Evolutionary conservation across 2,797 vertebrate genomes (phyloP).

Genomic region (Arremon brunneinucha): DNA sequence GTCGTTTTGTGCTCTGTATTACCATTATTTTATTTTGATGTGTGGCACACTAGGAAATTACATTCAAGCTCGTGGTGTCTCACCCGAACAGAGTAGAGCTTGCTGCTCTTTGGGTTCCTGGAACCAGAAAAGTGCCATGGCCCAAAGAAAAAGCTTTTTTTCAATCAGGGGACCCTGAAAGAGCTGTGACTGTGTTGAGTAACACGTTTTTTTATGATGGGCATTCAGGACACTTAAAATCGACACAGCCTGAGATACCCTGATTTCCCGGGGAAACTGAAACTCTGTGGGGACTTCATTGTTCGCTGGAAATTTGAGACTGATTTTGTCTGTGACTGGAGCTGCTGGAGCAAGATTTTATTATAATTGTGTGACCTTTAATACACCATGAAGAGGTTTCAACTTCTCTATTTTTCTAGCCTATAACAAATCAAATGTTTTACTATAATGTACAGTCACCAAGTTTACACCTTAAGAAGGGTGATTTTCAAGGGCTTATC

Average conservation of each 20-base stretch:
- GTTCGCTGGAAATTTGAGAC: constrained; percentile 66
- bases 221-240: constrained; percentile 59
- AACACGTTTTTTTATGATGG: constrained; percentile 39
- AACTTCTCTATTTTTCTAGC: constrained; percentile 62
- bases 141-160: background rate
- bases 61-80: background rate
- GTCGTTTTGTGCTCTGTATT: constrained; percentile 30
- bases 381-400: constrained; percentile 62
- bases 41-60: background rate
- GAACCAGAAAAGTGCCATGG: background rate
- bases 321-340: constrained; percentile 62
- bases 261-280: constrained; percentile 54
- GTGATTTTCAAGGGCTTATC: constrained; percentile 57
- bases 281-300: constrained; percentile 59
- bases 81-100: background rate
- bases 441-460: constrained; percentile 50
- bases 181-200: background rate
- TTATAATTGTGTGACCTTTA: constrained; percentile 71
- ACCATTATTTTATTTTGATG: constrained; percentile 36
- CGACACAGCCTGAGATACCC: constrained; percentile 56
- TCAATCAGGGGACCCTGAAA: background rate
- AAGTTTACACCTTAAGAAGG: constrained; percentile 66
- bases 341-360: constrained; percentile 65
- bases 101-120: constrained; percentile 4
- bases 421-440: constrained; percentile 69